Evolutionary conservation across 2,113 vertebrate species (phyloP).

Genomic region (Xiphophorus maculatus): DNA sequence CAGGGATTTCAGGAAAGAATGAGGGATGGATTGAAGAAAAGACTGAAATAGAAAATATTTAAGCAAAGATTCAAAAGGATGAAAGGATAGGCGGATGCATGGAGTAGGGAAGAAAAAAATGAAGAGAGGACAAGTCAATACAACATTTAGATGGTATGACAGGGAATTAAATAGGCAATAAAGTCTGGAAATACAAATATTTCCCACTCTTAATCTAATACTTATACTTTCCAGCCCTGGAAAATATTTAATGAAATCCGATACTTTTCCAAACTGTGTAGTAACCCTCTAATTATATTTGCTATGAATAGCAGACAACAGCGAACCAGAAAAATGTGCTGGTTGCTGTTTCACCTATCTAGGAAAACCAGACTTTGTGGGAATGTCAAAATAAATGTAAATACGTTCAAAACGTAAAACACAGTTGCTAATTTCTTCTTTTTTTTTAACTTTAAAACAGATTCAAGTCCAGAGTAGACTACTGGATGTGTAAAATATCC

Average conservation of each 20-base stretch:
- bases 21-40: not conserved
- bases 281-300: too few relatives aligned
- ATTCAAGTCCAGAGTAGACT: not conserved
- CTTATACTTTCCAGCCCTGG: too few relatives aligned
- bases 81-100: not conserved
- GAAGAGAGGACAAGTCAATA: not conserved
- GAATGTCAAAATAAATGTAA: not conserved
- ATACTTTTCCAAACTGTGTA: too few relatives aligned
- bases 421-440: too few relatives aligned
- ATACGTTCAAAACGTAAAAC: not conserved
- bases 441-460: too few relatives aligned
- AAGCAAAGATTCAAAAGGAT: not conserved
- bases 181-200: not conserved
- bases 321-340: too few relatives aligned
- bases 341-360: too few relatives aligned
- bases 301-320: too few relatives aligned
- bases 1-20: not conserved
- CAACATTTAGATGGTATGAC: not conserved
- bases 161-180: not conserved
- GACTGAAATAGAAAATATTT: not conserved
- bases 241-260: too few relatives aligned
- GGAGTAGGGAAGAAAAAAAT: not conserved
- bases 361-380: too few relatives aligned
- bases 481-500: not conserved
- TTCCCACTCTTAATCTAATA: not conserved